Conservation (phyloP, 2,797 vertebrate species). For the Sebastes steindachneri region DNA sequence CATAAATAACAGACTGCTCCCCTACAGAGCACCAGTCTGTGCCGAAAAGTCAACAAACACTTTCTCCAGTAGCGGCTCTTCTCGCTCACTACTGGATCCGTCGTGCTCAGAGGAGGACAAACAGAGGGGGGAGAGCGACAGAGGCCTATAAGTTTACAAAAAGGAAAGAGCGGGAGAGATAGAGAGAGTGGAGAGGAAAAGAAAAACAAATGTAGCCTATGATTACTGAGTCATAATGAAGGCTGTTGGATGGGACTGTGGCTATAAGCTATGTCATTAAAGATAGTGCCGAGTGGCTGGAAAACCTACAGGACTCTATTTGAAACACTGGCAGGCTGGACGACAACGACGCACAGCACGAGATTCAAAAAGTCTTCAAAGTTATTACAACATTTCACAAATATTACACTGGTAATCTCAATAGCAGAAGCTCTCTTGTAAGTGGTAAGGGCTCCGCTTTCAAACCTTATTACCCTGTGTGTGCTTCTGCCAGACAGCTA, state of each 20-base stretch:
- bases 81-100: constrained; percentile 60
- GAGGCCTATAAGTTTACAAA: constrained; percentile 41
- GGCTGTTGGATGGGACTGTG: constrained; percentile 66
- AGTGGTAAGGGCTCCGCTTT: constrained; percentile 18
- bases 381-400: constrained; percentile 27
- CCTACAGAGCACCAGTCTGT: constrained; percentile 75
- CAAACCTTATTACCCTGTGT: constrained; percentile 35
- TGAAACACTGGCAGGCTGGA: constrained; percentile 53
- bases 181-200: constrained; percentile 54
- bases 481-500: constrained; percentile 55
- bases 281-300: constrained; percentile 52
- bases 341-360: constrained; percentile 27
- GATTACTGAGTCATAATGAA: constrained; percentile 79
- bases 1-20: constrained; percentile 82
- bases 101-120: constrained; percentile 46
- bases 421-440: constrained; percentile 20
- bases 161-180: constrained; percentile 25
- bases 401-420: constrained; percentile 33
- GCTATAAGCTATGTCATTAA: constrained; percentile 76
- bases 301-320: constrained; percentile 64
- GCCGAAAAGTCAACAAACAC: constrained; percentile 81
- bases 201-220: constrained; percentile 75
- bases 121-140: constrained; percentile 35
- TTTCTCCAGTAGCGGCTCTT: constrained; percentile 70
- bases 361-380: constrained; percentile 27